Evolutionary conservation across 2,888 invertebrate genomes (phyloP).

Genomic region (Heteromurus nitidus): DNA sequence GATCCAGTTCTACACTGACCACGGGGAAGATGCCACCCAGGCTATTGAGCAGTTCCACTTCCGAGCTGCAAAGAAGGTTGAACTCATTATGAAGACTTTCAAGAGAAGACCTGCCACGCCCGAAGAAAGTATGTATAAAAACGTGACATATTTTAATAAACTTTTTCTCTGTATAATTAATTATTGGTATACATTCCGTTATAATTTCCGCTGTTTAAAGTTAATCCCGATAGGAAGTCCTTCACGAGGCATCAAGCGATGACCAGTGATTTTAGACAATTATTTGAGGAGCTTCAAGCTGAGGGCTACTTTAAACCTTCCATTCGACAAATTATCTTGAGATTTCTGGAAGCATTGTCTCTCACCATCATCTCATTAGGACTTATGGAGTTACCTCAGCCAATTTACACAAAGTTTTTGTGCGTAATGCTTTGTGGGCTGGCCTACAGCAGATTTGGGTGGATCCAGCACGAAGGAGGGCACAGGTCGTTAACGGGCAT

Average conservation of each 20-base stretch:
- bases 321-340: not conserved
- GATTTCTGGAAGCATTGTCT: not conserved
- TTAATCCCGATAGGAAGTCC: too few species aligned
- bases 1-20: constrained; percentile 49
- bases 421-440: not conserved
- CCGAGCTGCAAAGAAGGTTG: constrained; percentile 24
- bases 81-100: constrained; percentile 39
- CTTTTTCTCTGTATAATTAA: not conserved
- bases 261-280: constrained; percentile 18
- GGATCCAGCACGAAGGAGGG: constrained; percentile 45
- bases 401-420: not conserved
- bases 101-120: constrained; percentile 24
- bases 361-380: not conserved
- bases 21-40: constrained; percentile 48
- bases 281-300: constrained; percentile 12
- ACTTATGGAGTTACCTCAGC: not conserved
- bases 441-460: constrained; percentile 9
- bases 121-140: constrained; percentile 10
- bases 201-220: not conserved
- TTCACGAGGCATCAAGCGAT: constrained; percentile 10
- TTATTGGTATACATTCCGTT: not conserved
- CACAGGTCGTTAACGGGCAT: constrained; percentile 38
- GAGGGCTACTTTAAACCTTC: constrained; percentile 31
- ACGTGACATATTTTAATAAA: not conserved
- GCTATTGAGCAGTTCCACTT: constrained; percentile 53